Conservation (phyloP, 2,797 vertebrate species). For the Poeciliopsis paucimaculata region DNA sequence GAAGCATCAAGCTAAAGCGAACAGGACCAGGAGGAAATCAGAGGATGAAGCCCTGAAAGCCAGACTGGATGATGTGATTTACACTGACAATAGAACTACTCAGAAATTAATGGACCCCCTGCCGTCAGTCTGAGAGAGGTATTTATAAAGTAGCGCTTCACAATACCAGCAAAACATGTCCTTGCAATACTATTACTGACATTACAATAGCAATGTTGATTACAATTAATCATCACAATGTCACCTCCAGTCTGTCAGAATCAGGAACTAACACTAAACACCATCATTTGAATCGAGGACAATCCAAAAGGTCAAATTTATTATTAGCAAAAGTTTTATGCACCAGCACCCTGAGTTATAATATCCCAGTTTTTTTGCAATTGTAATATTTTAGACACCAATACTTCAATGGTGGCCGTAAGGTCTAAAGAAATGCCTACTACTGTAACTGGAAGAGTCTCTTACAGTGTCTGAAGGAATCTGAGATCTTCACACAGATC, state of each 20-base stretch:
- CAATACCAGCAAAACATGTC: neutral
- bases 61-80: neutral
- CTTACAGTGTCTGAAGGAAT: slow-evolving; percentile 91
- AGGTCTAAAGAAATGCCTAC: neutral
- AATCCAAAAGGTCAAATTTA: neutral
- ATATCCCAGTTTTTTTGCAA: neutral
- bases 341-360: neutral
- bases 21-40: neutral
- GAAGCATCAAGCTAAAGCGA: neutral
- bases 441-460: slow-evolving; percentile 27
- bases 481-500: slow-evolving; percentile 91
- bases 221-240: neutral
- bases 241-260: neutral
- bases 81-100: neutral
- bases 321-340: neutral
- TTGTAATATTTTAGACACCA: neutral
- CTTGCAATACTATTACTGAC: neutral
- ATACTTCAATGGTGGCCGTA: no score
- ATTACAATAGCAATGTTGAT: neutral
- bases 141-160: neutral
- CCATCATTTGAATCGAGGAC: neutral
- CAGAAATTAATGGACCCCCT: neutral
- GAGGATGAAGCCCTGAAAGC: neutral
- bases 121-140: neutral
- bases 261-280: neutral